A percentile compares a stretch with the other conserved stretches of the same genome.
Conservation (phyloP, 2,888 invertebrate species). For the Elysia crispata region DNA sequence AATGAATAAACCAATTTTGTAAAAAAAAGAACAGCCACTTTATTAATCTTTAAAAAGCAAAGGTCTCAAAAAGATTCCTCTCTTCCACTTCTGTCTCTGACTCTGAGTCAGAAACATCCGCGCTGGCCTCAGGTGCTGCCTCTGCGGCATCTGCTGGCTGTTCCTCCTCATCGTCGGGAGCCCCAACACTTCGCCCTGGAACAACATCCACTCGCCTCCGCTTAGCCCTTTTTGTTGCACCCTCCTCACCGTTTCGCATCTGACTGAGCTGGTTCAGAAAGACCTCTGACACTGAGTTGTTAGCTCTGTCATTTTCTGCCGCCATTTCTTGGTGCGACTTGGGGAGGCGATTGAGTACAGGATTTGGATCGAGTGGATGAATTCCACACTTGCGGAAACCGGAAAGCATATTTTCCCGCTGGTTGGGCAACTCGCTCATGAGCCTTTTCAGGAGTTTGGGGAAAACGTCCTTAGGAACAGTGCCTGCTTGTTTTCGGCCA, state of each 20-base stretch:
- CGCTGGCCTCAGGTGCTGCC: not conserved
- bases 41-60: not conserved
- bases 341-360: slow-evolving; percentile 4
- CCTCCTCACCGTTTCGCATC: not conserved
- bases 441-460: too few relatives aligned
- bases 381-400: too few relatives aligned
- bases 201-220: not conserved
- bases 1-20: too few relatives aligned
- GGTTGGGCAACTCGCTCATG: too few relatives aligned
- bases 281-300: too few relatives aligned
- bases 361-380: not conserved
- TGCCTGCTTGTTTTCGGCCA: too few relatives aligned
- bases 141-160: not conserved
- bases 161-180: not conserved
- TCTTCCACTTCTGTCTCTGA: not conserved
- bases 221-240: not conserved
- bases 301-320: not conserved
- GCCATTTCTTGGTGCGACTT: not conserved
- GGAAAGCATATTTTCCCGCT: too few relatives aligned
- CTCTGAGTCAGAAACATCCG: not conserved
- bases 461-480: too few relatives aligned
- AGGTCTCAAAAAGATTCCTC: not conserved
- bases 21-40: too few relatives aligned
- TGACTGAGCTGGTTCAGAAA: slow-evolving; percentile 4
- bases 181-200: not conserved